Conservation (phyloP, 2,797 vertebrate species). For the Gallirallus australis region DNA sequence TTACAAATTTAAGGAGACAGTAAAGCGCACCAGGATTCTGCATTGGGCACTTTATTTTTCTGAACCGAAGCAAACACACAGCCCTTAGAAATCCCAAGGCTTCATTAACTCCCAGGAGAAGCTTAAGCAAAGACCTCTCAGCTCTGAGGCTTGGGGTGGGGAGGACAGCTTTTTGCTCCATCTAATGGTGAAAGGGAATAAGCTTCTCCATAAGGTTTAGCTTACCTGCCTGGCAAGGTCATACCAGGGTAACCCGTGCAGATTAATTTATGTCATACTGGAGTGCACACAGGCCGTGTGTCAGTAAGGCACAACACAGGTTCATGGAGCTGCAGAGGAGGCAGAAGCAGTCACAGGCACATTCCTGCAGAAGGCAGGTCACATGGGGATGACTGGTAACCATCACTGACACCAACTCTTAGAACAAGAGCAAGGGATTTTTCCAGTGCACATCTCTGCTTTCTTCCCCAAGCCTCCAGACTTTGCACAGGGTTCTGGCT, state of each 20-base stretch:
- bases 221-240: background rate
- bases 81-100: background rate
- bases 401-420: accelerated
- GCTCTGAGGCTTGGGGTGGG: background rate
- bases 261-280: accelerated
- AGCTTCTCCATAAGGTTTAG: background rate
- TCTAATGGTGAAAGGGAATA: background rate
- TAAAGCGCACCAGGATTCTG: background rate
- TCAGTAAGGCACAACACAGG: background rate
- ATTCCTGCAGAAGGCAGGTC: background rate
- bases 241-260: accelerated
- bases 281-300: accelerated
- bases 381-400: accelerated
- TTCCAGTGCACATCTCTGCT: background rate
- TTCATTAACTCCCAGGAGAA: background rate
- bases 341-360: background rate
- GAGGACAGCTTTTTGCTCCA: slow-evolving; percentile 29
- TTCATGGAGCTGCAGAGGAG: background rate
- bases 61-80: background rate
- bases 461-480: background rate
- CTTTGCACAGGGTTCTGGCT: accelerated
- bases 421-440: background rate
- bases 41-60: background rate
- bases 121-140: background rate
- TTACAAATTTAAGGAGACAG: background rate